Base-by-base conservation (phyloP, 2,888 invertebrate genomes). In the Antheraea yamamai region DNA sequence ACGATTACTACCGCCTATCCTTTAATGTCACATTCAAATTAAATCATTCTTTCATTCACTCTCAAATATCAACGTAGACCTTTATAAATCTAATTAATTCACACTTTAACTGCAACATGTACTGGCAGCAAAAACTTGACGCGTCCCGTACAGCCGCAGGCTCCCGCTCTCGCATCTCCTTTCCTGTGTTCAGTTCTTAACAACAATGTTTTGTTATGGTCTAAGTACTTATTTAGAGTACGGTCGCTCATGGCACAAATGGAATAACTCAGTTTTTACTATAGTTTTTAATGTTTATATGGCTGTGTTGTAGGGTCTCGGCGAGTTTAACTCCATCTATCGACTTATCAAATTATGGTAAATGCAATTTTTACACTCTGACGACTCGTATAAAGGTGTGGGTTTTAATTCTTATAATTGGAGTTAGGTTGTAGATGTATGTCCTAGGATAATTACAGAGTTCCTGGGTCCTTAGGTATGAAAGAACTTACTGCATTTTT, bases 81-180 rank as follows among this genome's bases (percentile, higher is more conserved):
- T 14, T 68, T 35, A 18, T 35, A 7, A 18, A 30, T 72, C n/a
- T 51, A 3, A 72, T 51, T n/a, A 70, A 68, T 73, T 61, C 71
- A 52, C 16, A 47, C n/a, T 39, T 16, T 70, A 16, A 18, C 75
- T 18, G 39, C 73, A 73, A 55, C 75, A 73, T n/a, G 47, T 14
- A 47, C 18, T 26, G 58, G 68, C 76, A 26, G 80, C 82, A 92
- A 92, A 92, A 92, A 92, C 86, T 90, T 78, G 91, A 78, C 83
- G 77, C 81, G 82, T 84, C 89, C 64, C 88, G 70, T 82, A 84
- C 87, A 88, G 81, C 79, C 80, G 77, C 82, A 77, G 79, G 79
- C 79, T 77, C 76, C 78, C 83, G 82, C 79, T 83, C 75, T 74
- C 71, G 75, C 73, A 20, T 78, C 73, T 74, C 83, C 83, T 79